Percentiles rank a stretch among this genome's conserved stretches.
Conservation (phyloP, 2,797 vertebrate genomes). For the Parambassis ranga region DNA sequence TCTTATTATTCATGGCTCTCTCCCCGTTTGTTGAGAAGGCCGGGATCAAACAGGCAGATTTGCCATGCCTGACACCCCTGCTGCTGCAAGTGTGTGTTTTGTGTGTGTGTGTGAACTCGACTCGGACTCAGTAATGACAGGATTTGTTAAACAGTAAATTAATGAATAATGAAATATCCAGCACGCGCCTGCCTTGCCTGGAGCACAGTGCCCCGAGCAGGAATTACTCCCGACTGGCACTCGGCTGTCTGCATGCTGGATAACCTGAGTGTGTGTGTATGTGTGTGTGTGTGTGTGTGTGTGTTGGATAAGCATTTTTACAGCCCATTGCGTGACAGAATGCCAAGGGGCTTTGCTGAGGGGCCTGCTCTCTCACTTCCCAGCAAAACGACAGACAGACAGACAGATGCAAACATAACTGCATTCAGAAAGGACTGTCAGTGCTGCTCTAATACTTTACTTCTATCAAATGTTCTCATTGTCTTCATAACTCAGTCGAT, state of each 20-base stretch:
- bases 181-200: slow-evolving; percentile 93
- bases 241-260: slow-evolving; percentile 93
- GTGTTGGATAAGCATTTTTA: slow-evolving; percentile 93
- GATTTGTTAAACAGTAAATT: slow-evolving; percentile 99
- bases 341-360: slow-evolving; percentile 75
- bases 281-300: slow-evolving; percentile 32
- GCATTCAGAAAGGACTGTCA: slow-evolving; percentile 3
- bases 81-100: slow-evolving; percentile 80
- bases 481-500: slow-evolving; percentile 28
- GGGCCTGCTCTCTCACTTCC: slow-evolving; percentile 55
- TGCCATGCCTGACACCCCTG: slow-evolving; percentile 96
- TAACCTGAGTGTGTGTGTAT: slow-evolving; percentile 79
- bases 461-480: slow-evolving; percentile 18
- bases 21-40: slow-evolving; percentile 95
- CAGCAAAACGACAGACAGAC: slow-evolving; percentile 46
- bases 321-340: slow-evolving; percentile 95
- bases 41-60: slow-evolving; percentile 98
- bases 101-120: slow-evolving; percentile 73
- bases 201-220: slow-evolving; percentile 89
- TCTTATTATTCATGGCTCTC: slow-evolving; percentile 99
- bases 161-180: slow-evolving; percentile 99
- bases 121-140: slow-evolving; percentile 98
- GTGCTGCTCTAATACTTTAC: slow-evolving; percentile 4
- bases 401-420: slow-evolving; percentile 34
- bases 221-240: slow-evolving; percentile 93